Evolutionary conservation across 2,888 invertebrate genomes (phyloP), one percentile per base, ranked within the genome.

Genomic region (Chaetogeoica ovagalla): DNA sequence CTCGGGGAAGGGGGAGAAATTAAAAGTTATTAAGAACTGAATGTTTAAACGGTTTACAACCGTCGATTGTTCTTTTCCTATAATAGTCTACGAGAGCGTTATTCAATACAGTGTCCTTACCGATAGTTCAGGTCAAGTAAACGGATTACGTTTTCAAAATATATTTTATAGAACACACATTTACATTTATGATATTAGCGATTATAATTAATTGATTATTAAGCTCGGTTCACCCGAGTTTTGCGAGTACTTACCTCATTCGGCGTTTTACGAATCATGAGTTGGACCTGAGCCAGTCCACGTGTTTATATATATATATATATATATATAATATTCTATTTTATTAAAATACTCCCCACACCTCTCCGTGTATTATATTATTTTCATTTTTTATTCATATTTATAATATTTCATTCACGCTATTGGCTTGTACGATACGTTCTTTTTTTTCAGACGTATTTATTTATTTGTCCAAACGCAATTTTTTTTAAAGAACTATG

Each of bases 171-270:
- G 52, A 55, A 52, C 19, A 48, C 60, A 48, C 48, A 48, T 62
- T 48, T 62, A 30, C 62, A 48, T 23, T 52, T 48, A 23, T 9
- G 21, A 66, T 21, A 52, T 55, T 55, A 55, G 72, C n/a, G 30
- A 73, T 17, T 55, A 21, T 65, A 65, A 74, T 74, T 74, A 74
- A 73, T 73, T 73, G 63, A 39, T 74, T 74, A 74, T 74, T 74
- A 74, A 74, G 55, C 63, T 74, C 63, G 74, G 37, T 63, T 52
- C 52, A 21, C 15, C 65, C 52, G 63, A 21, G 21, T 55, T 65
- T 74, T 65, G 52, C 63, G 21, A 55, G 63, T 55, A 52, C n/a
- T n/a, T n/a, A n/a, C 65, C 37, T 65, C 74, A 39, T 74, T 55
- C 21, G 63, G 55, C 37, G 37, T 55, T 74, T 74, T 17, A 37